Percentiles rank a stretch among this genome's conserved stretches.
Evolutionary conservation across 2,113 vertebrate species (phyloP).

Genomic region (Danio rerio): GRCz12tu NC_133196.1:22273001-22273500

Average conservation of each 20-base stretch:
- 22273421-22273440: slow-evolving; percentile 74
- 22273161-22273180: slow-evolving; percentile 66
- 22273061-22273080: not conserved
- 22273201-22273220: slow-evolving; percentile 68
- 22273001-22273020: not conserved
- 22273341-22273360: slow-evolving; percentile 36
- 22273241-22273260: slow-evolving; percentile 67
- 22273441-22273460: slow-evolving; percentile 83
- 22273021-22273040: slow-evolving; percentile 8
- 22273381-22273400: slow-evolving; percentile 85
- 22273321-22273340: not conserved
- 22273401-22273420: slow-evolving; percentile 82
- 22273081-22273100: slow-evolving; percentile 1
- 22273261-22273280: slow-evolving; percentile 58
- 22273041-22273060: not conserved
- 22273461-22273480: slow-evolving; percentile 66
- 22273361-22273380: slow-evolving; percentile 92
- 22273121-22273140: slow-evolving; percentile 63
- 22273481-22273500: slow-evolving; percentile 77
- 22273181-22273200: slow-evolving; percentile 53
- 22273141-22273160: slow-evolving; percentile 68
- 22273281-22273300: not conserved
- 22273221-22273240: slow-evolving; percentile 55
- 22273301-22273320: not conserved
- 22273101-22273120: slow-evolving; percentile 66